Base-by-base conservation (phyloP, 2,113 vertebrate genomes). In the Neogale vison region DNA sequence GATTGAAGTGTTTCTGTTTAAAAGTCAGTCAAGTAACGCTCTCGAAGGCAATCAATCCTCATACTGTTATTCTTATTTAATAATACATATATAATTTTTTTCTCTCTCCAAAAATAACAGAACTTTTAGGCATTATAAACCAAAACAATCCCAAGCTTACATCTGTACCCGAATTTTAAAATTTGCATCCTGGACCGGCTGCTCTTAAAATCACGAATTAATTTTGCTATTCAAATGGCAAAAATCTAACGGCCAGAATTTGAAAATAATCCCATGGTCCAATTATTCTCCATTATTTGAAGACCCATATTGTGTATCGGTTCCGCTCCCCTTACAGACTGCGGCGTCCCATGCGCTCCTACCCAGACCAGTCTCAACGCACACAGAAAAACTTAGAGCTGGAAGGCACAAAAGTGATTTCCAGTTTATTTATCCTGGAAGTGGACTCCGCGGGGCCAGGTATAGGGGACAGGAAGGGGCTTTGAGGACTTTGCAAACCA, bases 1-100 rank as follows among this genome's bases (percentile, higher is more conserved):
- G 97, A 96, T 74, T 95, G 93, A 95, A 95, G 69, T 96, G 93
- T 96, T 96, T 88, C 65, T 92, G 57, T 84, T 88, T 90, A 76
- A 77, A 96, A 97, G 63, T 97, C 92, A 97, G 95, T 97, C 90
- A 97, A 90, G 65, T 72, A 90, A 90, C 11, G 3, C 82, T 96
- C 85, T 97, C 4, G 0, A 95, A 96, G 83, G 65, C 90, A 36
- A 77, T 69, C 88, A 50, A 34, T 71, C 80, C 39, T 97, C 79
- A 61, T 18, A 34, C 76, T 77, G 36, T 82, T 91, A 77, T 71
- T 96, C 71, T 88, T 90, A 63, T 82, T 84, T 90, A 93, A 65
- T 55, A 47, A 63, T 61, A 76, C 39, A 55, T 69, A 67, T 31
- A 92, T 76, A 36, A 69, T 88, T 81, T 61, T 92, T 74, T 69